Percentiles rank a stretch among this genome's conserved stretches.
These are phyloP conservation scores for Pteromalus puparum DNA, from an alignment of 1,140 invertebrate genomes.

Conservation along the genomic window DNA sequence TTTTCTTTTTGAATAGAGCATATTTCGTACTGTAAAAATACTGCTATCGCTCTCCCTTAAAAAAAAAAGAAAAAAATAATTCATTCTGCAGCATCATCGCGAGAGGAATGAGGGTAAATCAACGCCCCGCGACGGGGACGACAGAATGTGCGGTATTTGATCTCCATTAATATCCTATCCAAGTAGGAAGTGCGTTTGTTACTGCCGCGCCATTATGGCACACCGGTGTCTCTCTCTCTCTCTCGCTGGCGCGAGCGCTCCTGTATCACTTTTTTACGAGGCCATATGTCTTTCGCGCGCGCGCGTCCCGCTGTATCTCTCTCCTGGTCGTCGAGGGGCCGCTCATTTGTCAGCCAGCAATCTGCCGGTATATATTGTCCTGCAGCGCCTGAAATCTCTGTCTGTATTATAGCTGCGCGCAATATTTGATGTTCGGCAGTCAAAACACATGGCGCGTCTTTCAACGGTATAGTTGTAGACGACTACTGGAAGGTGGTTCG, in stretches of 20 bases:
- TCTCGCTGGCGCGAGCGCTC: background rate
- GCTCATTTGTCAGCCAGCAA: conserved; percentile 70
- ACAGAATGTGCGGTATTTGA: conserved; percentile 70
- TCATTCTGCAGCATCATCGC: background rate
- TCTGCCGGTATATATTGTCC: conserved; percentile 57
- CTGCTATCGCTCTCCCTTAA: background rate
- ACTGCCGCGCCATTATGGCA: conserved; percentile 56
- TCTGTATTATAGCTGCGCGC: background rate
- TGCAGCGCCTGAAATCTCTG: conserved; percentile 44
- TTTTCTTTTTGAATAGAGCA: no score
- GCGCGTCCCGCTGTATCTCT: conserved; percentile 51
- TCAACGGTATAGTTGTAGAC: background rate
- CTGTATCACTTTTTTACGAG: conserved; percentile 68
- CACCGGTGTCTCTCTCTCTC: conserved; percentile 46
- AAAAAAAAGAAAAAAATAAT: background rate
- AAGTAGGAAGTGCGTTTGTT: conserved; percentile 42
- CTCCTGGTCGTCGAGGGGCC: conserved; percentile 43
- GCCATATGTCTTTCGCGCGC: conserved; percentile 67
- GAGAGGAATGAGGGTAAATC: conserved; percentile 30
- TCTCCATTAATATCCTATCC: conserved; percentile 72
- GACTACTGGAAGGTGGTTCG: no score
- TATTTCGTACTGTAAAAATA: no score
- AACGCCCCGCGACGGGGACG: conserved; percentile 36
- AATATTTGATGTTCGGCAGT: conserved; percentile 63
- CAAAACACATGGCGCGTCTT: conserved; percentile 60